Percentiles rank a stretch among this genome's conserved stretches.
phyloP scores from a whole-genome alignment of 53 echinoderm and acorn worm species.

The Patiria pectinifera region DNA sequence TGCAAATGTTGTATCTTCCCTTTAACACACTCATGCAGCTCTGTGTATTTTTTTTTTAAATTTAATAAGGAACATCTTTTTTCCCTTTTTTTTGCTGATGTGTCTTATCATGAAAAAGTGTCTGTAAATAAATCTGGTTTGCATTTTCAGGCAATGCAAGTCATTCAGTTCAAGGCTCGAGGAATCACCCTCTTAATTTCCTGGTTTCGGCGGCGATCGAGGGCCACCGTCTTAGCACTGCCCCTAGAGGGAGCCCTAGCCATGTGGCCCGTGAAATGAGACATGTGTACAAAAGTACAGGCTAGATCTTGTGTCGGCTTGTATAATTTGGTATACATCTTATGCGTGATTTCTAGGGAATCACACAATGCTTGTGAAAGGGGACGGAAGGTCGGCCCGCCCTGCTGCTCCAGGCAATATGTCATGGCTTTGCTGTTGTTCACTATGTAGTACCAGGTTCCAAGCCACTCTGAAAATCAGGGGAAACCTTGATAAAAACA shows the following conservation, averaged over 20 bases:
- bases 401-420: too few relatives aligned
- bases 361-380: too few relatives aligned
- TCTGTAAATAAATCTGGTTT: background rate
- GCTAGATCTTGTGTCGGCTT: background rate
- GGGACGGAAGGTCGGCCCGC: too few relatives aligned
- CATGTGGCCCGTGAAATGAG: conserved; percentile 14
- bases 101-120: background rate
- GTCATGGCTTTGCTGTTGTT: too few relatives aligned
- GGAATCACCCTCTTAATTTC: background rate
- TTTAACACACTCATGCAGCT: background rate
- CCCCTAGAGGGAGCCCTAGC: conserved; percentile 11
- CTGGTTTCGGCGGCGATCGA: background rate
- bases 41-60: background rate
- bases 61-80: background rate
- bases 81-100: background rate
- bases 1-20: too few relatives aligned
- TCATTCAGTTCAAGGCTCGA: background rate
- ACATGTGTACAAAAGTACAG: background rate
- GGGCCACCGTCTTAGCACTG: background rate
- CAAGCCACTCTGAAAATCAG: too few relatives aligned
- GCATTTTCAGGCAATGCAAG: background rate
- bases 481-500: too few relatives aligned
- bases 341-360: too few relatives aligned
- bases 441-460: too few relatives aligned
- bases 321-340: background rate